phyloP scores from a whole-genome alignment of 1,140 invertebrate genomes.

The Rhopalosiphum padi region DNA sequence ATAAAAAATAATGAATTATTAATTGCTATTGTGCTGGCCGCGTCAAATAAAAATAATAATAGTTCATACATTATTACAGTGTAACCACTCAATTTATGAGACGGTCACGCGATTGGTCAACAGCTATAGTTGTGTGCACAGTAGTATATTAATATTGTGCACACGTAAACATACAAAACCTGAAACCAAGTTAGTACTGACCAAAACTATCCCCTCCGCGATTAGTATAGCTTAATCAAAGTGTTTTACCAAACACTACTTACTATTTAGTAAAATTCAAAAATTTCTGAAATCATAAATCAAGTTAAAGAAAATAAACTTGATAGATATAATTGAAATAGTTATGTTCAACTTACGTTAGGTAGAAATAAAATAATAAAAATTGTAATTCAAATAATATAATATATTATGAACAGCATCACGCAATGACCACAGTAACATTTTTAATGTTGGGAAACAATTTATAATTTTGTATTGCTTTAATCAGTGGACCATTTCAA shows the following conservation, averaged over 20 bases:
- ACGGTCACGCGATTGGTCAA: background rate
- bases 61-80: background rate
- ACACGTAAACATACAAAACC: conserved; percentile 15
- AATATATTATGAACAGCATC: background rate
- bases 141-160: conserved; percentile 8
- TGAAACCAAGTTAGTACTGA: background rate
- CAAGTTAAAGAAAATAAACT: background rate
- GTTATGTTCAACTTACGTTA: too few species aligned
- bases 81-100: background rate
- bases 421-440: background rate
- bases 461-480: background rate
- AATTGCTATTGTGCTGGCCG: background rate
- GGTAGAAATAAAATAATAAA: too few species aligned
- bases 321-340: background rate
- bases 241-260: background rate
- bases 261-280: too few species aligned
- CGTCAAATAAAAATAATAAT: conserved; percentile 22
- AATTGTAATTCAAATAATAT: too few species aligned
- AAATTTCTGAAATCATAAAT: background rate
- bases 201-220: background rate
- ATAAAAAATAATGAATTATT: conserved; percentile 38
- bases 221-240: conserved; percentile 34
- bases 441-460: background rate
- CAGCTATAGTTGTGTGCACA: background rate
- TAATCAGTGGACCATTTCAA: background rate